Conservation (phyloP, 1,140 invertebrate species). For the Ceratoteleas bidentatus region DNA sequence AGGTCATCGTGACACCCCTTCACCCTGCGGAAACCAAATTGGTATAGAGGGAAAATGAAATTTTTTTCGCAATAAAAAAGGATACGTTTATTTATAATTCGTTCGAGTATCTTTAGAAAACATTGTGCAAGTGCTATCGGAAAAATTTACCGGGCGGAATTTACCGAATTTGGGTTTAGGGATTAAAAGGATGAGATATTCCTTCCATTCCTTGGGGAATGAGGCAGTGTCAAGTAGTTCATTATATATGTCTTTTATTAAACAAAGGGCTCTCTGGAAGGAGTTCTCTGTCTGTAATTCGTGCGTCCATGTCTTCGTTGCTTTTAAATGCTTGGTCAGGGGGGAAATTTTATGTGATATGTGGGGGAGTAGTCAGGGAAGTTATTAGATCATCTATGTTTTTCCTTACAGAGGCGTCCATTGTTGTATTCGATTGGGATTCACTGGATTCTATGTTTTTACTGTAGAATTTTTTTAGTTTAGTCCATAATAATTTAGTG, state of each 20-base stretch:
- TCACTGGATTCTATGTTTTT: slow-evolving; percentile 1
- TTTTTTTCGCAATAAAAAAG: too few relatives aligned
- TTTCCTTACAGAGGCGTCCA: slow-evolving; percentile 5
- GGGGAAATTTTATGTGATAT: background rate
- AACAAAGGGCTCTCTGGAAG: background rate
- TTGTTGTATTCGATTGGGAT: slow-evolving; percentile 18
- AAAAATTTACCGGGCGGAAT: too few relatives aligned
- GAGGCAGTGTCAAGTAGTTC: background rate
- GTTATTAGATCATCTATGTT: background rate
- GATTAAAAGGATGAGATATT: too few relatives aligned
- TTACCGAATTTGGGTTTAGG: too few relatives aligned
- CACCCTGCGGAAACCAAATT: too few relatives aligned
- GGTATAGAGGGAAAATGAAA: too few relatives aligned
- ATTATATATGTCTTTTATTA: slow-evolving; percentile 1
- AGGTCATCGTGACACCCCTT: too few relatives aligned
- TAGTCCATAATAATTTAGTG: slow-evolving; percentile 13
- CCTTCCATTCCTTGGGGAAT: background rate
- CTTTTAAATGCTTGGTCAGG: background rate
- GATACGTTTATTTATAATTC: too few relatives aligned
- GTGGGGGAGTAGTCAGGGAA: background rate
- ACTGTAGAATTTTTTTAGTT: slow-evolving; percentile 28
- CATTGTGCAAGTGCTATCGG: too few relatives aligned
- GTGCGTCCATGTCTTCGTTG: background rate
- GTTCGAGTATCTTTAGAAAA: too few relatives aligned
- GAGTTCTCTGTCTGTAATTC: background rate